phyloP scores from a whole-genome alignment of 2,888 invertebrate genomes.

The Odontocolon sp. region DNA sequence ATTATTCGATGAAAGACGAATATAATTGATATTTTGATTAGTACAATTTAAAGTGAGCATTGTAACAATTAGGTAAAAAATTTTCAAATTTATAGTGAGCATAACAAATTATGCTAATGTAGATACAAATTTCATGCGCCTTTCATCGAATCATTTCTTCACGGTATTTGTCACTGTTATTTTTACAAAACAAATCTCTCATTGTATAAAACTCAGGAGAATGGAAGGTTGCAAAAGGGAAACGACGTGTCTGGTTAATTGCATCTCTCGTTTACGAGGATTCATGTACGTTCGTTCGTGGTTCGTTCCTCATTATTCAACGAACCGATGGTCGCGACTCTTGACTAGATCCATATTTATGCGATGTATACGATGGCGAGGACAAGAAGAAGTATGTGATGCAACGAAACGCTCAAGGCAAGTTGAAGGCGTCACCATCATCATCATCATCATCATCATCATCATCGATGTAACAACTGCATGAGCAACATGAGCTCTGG shows the following conservation, averaged over 20 bases:
- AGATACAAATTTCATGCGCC: no score
- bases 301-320: conserved; percentile 66
- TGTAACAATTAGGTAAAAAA: no score
- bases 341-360: conserved; percentile 70
- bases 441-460: conserved; percentile 31
- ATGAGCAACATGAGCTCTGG: neutral
- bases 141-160: no score
- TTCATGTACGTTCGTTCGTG: neutral
- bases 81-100: no score
- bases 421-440: conserved; percentile 41
- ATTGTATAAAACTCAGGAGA: no score
- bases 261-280: neutral
- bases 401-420: conserved; percentile 41
- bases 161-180: no score
- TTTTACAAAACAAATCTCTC: no score
- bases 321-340: conserved; percentile 54
- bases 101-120: no score
- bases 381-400: conserved; percentile 19
- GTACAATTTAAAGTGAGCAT: no score
- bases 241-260: neutral
- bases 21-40: no score
- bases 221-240: neutral
- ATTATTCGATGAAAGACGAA: no score
- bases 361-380: conserved; percentile 26
- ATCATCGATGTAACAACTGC: neutral